phyloP scores from a whole-genome alignment of 2,888 invertebrate genomes.

The Lottia gigantea region DNA sequence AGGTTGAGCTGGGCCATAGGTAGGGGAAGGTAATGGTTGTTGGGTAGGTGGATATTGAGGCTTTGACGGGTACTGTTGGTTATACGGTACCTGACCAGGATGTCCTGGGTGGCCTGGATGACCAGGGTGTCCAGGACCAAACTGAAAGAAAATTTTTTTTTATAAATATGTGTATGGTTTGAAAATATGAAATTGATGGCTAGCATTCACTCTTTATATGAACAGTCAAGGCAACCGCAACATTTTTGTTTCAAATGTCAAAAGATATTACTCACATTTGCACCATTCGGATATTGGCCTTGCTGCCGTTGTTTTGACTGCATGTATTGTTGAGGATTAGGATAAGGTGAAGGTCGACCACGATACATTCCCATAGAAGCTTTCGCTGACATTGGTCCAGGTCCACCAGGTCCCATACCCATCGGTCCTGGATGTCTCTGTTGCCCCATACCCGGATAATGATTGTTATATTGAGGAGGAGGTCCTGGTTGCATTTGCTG shows the following conservation, averaged over 20 bases:
- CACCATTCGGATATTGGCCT: constrained; percentile 53
- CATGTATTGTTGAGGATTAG: constrained; percentile 87
- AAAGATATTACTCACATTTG: constrained; percentile 30
- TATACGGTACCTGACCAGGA: constrained; percentile 37
- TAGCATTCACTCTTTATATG: too few species aligned
- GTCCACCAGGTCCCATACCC: constrained; percentile 54
- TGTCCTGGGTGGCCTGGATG: constrained; percentile 29
- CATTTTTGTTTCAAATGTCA: too few species aligned
- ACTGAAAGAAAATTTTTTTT: constrained; percentile 20
- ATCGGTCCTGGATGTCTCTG: constrained; percentile 72
- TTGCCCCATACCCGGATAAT: constrained; percentile 69
- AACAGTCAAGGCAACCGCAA: too few species aligned
- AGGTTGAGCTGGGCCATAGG: constrained; percentile 51
- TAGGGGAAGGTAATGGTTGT: constrained; percentile 64
- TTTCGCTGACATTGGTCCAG: constrained; percentile 44
- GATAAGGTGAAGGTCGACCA: constrained; percentile 80
- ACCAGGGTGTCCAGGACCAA: constrained; percentile 19
- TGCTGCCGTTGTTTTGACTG: constrained; percentile 78
- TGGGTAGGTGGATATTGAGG: constrained; percentile 60
- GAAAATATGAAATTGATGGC: too few species aligned
- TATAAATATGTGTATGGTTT: too few species aligned
- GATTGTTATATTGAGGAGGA: constrained; percentile 58
- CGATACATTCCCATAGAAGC: constrained; percentile 46
- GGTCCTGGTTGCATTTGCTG: constrained; percentile 56
- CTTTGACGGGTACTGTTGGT: constrained; percentile 55